Conservation (phyloP, 2,888 invertebrate genomes). For the Acanthosepion pharaonis region DNA sequence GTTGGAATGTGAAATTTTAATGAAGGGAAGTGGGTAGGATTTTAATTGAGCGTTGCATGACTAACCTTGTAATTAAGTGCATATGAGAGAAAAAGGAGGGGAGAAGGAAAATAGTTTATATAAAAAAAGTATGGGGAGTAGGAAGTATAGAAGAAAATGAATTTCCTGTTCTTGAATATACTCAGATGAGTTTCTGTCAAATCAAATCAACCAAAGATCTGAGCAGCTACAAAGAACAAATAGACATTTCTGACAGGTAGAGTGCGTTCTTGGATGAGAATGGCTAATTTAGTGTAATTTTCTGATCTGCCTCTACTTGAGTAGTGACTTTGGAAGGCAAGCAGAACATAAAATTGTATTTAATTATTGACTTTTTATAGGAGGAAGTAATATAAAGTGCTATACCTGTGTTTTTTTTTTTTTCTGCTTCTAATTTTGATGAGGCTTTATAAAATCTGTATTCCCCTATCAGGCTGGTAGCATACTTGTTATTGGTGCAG, state of each 20-base stretch:
- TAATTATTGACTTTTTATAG: not conserved
- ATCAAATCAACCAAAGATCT: not conserved
- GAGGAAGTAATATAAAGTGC: not conserved
- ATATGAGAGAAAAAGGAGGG: not conserved
- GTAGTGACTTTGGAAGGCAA: not conserved
- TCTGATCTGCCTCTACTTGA: not conserved
- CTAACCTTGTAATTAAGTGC: not conserved
- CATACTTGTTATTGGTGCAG: no score
- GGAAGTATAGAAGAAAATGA: not conserved
- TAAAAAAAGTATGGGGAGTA: not conserved
- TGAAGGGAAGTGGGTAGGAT: not conserved
- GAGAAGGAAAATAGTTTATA: not conserved
- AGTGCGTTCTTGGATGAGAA: not conserved
- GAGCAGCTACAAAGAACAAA: not conserved
- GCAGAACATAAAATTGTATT: not conserved
- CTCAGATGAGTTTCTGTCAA: not conserved
- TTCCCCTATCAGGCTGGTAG: no score
- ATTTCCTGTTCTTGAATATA: not conserved
- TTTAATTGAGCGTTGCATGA: not conserved
- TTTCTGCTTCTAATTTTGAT: no score
- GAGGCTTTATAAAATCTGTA: no score
- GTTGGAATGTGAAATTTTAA: not conserved
- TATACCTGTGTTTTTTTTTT: not conserved
- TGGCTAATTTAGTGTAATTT: not conserved
- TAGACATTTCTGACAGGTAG: not conserved